phyloP scores from a whole-genome alignment of 2,888 invertebrate species.

The Metalampra italica region DNA sequence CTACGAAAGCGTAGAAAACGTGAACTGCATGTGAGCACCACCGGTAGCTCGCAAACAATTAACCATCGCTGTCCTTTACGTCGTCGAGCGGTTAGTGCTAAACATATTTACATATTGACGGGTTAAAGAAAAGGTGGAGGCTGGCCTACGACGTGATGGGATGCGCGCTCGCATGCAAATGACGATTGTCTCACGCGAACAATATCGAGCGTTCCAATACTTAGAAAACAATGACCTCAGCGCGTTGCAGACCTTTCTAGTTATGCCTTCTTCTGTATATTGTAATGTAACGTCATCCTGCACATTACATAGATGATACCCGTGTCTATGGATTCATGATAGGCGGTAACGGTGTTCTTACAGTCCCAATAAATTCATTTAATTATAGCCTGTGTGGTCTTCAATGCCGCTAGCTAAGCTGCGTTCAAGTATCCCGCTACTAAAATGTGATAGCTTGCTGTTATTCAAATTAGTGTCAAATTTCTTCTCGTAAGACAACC shows the following conservation, averaged over 20 bases:
- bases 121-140: constrained; percentile 54
- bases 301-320: too few species aligned
- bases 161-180: constrained; percentile 55
- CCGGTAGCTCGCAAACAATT: constrained; percentile 24
- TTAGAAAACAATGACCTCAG: constrained; percentile 10
- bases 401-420: constrained; percentile 33
- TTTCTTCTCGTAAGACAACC: constrained; percentile 51
- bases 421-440: constrained; percentile 37
- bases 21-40: neutral
- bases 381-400: constrained; percentile 44
- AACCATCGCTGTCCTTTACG: constrained; percentile 22
- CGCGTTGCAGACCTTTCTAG: neutral
- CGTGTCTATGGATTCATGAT: constrained; percentile 3
- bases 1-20: too few species aligned
- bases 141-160: constrained; percentile 37
- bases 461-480: constrained; percentile 60
- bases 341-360: constrained; percentile 1
- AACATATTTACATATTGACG: constrained; percentile 52
- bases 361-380: constrained; percentile 6
- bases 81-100: constrained; percentile 38
- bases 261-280: constrained; percentile 2
- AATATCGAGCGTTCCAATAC: constrained; percentile 21
- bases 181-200: constrained; percentile 29
- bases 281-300: neutral
- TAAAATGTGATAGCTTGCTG: constrained; percentile 54